A percentile compares a stretch with the other conserved stretches of the same genome.
Conservation (phyloP, 2,888 invertebrate genomes). For the Mythimna lalbum region DNA sequence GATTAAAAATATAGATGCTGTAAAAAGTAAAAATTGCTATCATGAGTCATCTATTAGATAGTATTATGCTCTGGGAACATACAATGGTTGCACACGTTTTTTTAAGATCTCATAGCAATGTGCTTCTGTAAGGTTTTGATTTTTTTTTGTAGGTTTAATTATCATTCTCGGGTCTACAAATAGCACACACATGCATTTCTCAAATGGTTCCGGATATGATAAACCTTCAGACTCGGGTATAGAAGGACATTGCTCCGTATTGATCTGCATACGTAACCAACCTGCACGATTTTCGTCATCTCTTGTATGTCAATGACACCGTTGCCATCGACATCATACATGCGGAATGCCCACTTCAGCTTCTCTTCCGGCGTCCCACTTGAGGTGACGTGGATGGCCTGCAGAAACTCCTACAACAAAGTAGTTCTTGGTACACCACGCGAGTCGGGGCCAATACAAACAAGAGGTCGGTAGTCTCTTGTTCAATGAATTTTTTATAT, state of each 20-base stretch:
- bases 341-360: slow-evolving; percentile 99
- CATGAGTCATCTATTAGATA: slow-evolving; percentile 44
- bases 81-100: slow-evolving; percentile 15
- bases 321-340: slow-evolving; percentile 99
- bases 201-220: slow-evolving; percentile 10
- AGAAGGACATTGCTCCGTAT: slow-evolving; percentile 34
- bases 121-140: slow-evolving; percentile 11
- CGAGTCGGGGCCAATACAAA: slow-evolving; percentile 56
- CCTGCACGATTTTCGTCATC: slow-evolving; percentile 99
- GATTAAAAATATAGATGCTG: slow-evolving; percentile 57
- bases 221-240: slow-evolving; percentile 14
- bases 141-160: slow-evolving; percentile 3
- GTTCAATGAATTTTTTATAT: slow-evolving; percentile 61
- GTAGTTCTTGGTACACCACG: slow-evolving; percentile 63
- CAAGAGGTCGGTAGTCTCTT: slow-evolving; percentile 56
- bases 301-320: slow-evolving; percentile 99
- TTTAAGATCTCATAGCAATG: slow-evolving; percentile 15
- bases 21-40: slow-evolving; percentile 29
- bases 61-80: slow-evolving; percentile 33
- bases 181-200: neutral
- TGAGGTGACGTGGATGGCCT: slow-evolving; percentile 99
- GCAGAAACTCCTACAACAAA: slow-evolving; percentile 96
- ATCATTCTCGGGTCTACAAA: slow-evolving; percentile 2
- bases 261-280: slow-evolving; percentile 79
- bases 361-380: slow-evolving; percentile 99